Base-by-base conservation (phyloP, 2,888 invertebrate genomes). In the Pterostichus madidus region DNA sequence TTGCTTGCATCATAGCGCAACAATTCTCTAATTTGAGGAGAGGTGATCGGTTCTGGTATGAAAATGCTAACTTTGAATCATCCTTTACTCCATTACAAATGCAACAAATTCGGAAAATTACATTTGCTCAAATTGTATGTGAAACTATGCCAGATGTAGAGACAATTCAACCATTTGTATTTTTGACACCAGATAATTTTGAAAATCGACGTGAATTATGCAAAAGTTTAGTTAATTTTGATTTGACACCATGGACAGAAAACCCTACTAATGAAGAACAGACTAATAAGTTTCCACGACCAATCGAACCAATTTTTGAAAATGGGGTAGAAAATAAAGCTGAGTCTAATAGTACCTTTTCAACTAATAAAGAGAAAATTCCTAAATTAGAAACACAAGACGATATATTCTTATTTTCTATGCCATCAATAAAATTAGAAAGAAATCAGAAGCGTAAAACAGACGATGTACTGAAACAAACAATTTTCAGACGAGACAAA, bases 1-100 rank as follows among this genome's bases (percentile, higher is more conserved):
- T 97, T 86, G 96, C 96, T 35, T 97, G 97, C 87, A 95, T 97
- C 80, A 95, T 97, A 64, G 97, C 96, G 0, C 96, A 96, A 86
- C 96, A 97, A 89, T 97, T 97, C 87, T 92, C 93, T 8, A 95
- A 95, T 87, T 90, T 96, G 0, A 93, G 96, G 0, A 94, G 93
- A 87, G 96, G 96, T 11, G 95, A 96, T 88, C 91, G 95, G 83
- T 96, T 96, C 88, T 96, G 96, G 96, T 96, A 96, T 87, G 97
- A 97, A 89, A 96, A 96, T 87, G 93, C 93, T 1, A 93, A 93
- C 2, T 92, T 94, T 59, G 94, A 94, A 84, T 95, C 93, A 35
- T 94, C 95, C 0, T 95, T 96, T 86, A 96, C 95, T 0, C 93
- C 94, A 2, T 93, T 94, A 0, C 96, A 97, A 87, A 89, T 97